Evolutionary conservation across 2,113 vertebrate species (phyloP).

Genomic region (Brachyhypopomus gauderio): DNA sequence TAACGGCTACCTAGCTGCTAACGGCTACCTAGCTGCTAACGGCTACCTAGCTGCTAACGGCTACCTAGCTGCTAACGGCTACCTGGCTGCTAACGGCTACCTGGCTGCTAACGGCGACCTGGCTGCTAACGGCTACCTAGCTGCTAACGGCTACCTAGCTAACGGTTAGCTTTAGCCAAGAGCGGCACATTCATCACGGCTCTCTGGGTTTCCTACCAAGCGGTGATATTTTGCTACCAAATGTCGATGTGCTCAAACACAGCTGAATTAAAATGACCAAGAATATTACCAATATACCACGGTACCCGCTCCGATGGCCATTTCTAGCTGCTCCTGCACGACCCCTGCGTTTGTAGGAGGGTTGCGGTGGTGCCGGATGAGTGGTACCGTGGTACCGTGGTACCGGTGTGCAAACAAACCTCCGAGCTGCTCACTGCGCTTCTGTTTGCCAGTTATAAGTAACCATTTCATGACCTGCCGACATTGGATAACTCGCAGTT

Average conservation of each 20-base stretch:
- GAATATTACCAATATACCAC: constrained; percentile 32
- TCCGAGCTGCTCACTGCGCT: neutral
- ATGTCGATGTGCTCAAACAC: neutral
- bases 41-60: neutral
- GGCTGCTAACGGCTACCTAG: neutral
- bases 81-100: neutral
- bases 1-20: neutral
- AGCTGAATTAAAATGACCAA: neutral
- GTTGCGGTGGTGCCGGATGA: neutral
- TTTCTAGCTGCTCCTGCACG: constrained; percentile 50
- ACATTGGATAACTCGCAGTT: no score
- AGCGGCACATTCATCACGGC: neutral
- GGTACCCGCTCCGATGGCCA: constrained; percentile 57
- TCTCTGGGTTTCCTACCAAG: no score
- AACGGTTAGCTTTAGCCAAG: neutral
- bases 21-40: neutral
- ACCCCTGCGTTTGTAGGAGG: neutral
- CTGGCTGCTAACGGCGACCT: no score
- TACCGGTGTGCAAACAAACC: no score
- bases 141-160: neutral
- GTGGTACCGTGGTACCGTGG: no score
- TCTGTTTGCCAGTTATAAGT: no score
- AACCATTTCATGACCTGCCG: no score
- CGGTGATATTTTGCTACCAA: no score
- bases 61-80: neutral